Evolutionary conservation across 2,888 invertebrate species (phyloP), one percentile per base, ranked within the genome.

Genomic region (Mechanitis messenoides): DNA sequence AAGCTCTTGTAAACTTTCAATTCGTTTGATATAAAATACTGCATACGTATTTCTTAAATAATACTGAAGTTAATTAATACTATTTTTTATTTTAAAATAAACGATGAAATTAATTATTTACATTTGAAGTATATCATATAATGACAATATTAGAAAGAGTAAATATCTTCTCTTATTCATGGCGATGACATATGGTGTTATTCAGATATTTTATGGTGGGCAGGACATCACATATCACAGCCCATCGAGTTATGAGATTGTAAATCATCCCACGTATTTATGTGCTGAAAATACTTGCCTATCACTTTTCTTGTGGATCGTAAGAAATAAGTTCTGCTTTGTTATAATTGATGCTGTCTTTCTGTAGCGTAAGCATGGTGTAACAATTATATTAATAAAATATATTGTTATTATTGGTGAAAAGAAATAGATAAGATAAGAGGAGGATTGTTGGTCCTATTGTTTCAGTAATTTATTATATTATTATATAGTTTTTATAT

Each of bases 181-280:
- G 53, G 31, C 62, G 45, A 60, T 66, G 66, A 66, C 62, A 47
- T 66, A 64, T 66, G 62, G 62, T 58, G 62, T 64, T 64, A 62
- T 66, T 66, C 62, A 60, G 60, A 66, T 66, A 66, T 50, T 66
- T 66, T 66, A 66, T 66, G 64, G 66, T 56, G 42, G 33, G 55
- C 20, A 56, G 66, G 60, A 58, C 58, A 64, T 66, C 62, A 58
- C 66, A 62, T 66, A 66, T 66, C 64, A 66, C 55, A 42, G 42
- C 60, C 66, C 60, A 64, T 66, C 62, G 62, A 62, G 66, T 66
- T 66, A 66, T 66, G 66, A 64, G 66, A 58, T 53, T 47, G 62
- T 66, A 66, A 66, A 66, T 66, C 64, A 61, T 31, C 38, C 55
- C 33, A 55, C 45, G 58, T 58, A 60, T 64, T 63, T 63, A 61